Evolutionary conservation across 2,888 invertebrate species (phyloP).

Genomic region (Deilephila elpenor): DNA sequence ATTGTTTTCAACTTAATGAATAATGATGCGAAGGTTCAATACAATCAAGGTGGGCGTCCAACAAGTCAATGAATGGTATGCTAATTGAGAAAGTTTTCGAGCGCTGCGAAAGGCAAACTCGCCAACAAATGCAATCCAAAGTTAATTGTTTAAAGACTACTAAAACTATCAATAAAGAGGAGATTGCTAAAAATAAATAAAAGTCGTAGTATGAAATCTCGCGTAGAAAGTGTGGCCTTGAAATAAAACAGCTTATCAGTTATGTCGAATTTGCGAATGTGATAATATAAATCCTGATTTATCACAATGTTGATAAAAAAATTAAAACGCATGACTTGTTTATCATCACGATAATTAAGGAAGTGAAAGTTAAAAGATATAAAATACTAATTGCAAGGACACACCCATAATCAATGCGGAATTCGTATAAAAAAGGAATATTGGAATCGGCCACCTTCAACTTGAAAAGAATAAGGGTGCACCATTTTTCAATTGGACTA

Average conservation of each 20-base stretch:
- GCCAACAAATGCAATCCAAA: neutral
- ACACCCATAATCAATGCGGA: neutral
- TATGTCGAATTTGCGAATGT: neutral
- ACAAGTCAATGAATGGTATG: neutral
- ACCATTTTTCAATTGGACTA: too few relatives aligned
- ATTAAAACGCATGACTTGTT: neutral
- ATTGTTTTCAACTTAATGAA: neutral
- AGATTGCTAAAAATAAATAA: too few relatives aligned
- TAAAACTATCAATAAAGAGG: neutral
- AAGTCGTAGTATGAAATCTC: neutral
- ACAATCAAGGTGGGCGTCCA: neutral
- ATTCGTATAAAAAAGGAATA: too few relatives aligned
- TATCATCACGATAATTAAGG: neutral
- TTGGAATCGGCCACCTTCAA: too few relatives aligned
- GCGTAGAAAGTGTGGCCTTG: conserved; percentile 6
- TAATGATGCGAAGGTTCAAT: neutral
- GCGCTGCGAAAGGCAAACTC: neutral
- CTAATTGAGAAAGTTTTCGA: conserved; percentile 3
- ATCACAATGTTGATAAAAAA: neutral
- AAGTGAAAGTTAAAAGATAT: neutral
- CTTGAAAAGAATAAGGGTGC: too few relatives aligned
- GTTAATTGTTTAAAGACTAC: neutral
- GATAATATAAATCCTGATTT: neutral
- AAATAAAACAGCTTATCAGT: neutral
- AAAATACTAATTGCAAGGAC: neutral